Evolutionary conservation across 1,140 invertebrate species (phyloP), one percentile per base, ranked within the genome.

Genomic region (Lepidurus arcticus): DNA sequence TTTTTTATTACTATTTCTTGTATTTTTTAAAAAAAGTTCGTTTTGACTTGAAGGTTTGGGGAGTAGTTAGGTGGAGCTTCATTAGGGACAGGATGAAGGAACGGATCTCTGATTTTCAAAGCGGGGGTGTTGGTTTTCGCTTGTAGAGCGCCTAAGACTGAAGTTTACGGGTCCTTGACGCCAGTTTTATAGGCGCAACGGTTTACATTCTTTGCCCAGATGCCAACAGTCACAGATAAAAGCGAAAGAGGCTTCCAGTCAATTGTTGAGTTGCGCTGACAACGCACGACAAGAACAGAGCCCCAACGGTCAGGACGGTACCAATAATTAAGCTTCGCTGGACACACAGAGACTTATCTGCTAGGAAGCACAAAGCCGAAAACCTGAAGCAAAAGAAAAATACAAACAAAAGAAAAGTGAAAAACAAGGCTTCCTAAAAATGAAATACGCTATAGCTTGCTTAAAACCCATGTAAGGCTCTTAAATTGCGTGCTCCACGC

Each of bases 141-240:
- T 65, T 65, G 53, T 13, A 21, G n/a, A 16, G 53, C 53, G 21
- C 16, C 21, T 65, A 34, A 65, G 53, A 65, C 53, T 65, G 16
- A 7, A 21, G 53, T 65, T 65, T 65, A 65, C 53, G 13, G 53
- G 21, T 65, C 53, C 53, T 65, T 65, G 53, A 65, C 53, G 53
- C 13, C 53, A 21, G 53, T 21, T 65, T 65, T 65, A 65, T 65
- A 65, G 53, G 53, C 13, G 53, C 53, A 65, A 65, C 53, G 53
- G 53, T 65, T 65, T 65, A 65, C 53, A 65, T 65, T 65, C 53
- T 65, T 65, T 13, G 16, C 53, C 53, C 53, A 21, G 53, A 65
- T 65, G 53, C 53, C 53, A 65, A 21, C 53, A 65, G 53, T 65
- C 53, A 65, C 53, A 65, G 53, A 65, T 65, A 65, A 65, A 65